Evolutionary conservation across 2,888 invertebrate genomes (phyloP), one percentile per base, ranked within the genome.

Genomic region (Diarsia rubi): DNA sequence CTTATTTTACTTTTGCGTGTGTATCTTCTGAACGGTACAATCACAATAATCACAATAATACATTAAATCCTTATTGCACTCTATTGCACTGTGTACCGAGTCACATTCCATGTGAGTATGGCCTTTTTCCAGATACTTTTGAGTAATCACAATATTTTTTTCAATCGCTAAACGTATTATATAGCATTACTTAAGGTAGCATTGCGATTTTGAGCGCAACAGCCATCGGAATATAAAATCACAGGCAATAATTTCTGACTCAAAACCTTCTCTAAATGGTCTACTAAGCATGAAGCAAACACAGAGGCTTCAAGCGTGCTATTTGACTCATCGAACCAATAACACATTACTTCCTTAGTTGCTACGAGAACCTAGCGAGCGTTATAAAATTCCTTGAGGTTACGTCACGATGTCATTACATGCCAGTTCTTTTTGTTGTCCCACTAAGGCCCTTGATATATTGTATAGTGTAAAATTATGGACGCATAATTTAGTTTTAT

Each of bases 331-430:
- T 60, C 62, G 62, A 62, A 64, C 45, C 64, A 64, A 47, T 47
- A 64, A 64, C 63, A 64, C 47, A 21, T 47, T 45, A 47, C 45
- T 27, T 65, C 47, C 21, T 31, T 47, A 47, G 65, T 47, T 31
- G 47, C 65, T 31, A 65, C 1, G n/a, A n/a, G n/a, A n/a, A n/a
- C n/a, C 91, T 91, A 90, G 89, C 83, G 86, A 91, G 92, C 91
- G 89, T 92, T 93, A 94, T 93, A 93, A 95, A 94, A 96, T 96
- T 95, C 95, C 90, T 91, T 76, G 70, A 86, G 86, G 82, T 85
- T 90, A 89, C 91, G 91, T 96, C 96, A 96, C 95, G 95, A 95
- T 89, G 93, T 92, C 94, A 91, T 92, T 91, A 92, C 91, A 92
- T 90, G 85, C 91, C 89, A 84, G 87, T 84, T 90, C 88, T 81